A percentile compares a stretch with the other conserved stretches of the same genome.
These are phyloP conservation scores for Ophiothrix spiculata DNA, from an alignment of 35 echinoderm and acorn worm genomes.

Conservation along the genomic window DNA sequence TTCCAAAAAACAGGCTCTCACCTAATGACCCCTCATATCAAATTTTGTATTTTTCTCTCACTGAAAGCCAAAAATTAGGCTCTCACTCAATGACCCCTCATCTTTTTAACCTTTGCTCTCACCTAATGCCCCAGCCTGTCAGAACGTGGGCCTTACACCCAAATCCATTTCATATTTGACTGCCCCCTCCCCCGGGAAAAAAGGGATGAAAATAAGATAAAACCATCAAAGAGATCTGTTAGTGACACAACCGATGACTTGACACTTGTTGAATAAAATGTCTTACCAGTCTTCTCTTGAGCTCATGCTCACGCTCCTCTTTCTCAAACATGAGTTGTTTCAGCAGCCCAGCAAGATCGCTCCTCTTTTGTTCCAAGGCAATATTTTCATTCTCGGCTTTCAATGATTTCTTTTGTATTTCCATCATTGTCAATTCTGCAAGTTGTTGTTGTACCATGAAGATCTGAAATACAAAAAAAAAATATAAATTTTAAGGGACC, in stretches of 20 bases:
- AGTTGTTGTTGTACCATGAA: constrained; percentile 68
- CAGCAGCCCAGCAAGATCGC: constrained; percentile 49
- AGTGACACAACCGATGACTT: background rate
- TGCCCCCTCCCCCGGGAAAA: too few species aligned
- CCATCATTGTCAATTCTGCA: constrained; percentile 64
- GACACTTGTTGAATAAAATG: background rate
- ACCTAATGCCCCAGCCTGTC: too few species aligned
- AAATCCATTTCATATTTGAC: too few species aligned
- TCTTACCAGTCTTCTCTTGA: constrained; percentile 77
- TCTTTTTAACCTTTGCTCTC: too few species aligned
- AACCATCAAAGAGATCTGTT: too few species aligned
- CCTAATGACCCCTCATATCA: too few species aligned
- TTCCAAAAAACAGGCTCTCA: too few species aligned
- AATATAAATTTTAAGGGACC: background rate
- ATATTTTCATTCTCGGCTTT: constrained; percentile 52
- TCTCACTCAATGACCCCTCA: too few species aligned
- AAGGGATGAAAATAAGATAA: too few species aligned
- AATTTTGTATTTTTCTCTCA: too few species aligned
- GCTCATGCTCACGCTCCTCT: constrained; percentile 46
- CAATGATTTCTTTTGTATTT: constrained; percentile 48
- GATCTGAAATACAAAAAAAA: constrained; percentile 39
- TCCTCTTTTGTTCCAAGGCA: constrained; percentile 60
- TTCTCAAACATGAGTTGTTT: constrained; percentile 77
- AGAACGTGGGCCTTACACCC: too few species aligned
- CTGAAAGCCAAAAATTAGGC: too few species aligned